Evolutionary conservation across 2,888 invertebrate genomes (phyloP).

Genomic region (Drosophila prolongata): DNA sequence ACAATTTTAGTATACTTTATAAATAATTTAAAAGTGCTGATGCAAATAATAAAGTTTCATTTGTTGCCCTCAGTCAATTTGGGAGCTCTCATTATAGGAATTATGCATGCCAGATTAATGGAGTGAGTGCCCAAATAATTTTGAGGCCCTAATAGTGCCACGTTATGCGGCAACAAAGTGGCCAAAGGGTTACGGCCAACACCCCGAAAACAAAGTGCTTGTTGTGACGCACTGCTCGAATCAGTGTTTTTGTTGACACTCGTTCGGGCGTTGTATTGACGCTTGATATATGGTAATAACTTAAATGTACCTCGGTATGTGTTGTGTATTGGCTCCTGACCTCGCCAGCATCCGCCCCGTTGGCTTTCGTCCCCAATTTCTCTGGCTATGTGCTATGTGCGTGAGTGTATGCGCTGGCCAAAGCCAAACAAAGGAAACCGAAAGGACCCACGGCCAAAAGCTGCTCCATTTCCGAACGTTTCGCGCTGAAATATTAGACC

Average conservation of each 20-base stretch:
- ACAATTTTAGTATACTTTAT: no score
- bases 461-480: slow-evolving; percentile 59
- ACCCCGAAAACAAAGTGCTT: slow-evolving; percentile 17
- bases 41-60: not conserved
- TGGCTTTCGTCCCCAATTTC: not conserved
- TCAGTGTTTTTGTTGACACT: slow-evolving; percentile 18
- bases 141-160: slow-evolving; percentile 42
- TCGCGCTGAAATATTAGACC: slow-evolving; percentile 72
- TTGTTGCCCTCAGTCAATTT: slow-evolving; percentile 7
- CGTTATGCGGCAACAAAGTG: slow-evolving; percentile 57
- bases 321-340: slow-evolving; percentile 27
- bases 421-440: slow-evolving; percentile 68
- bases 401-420: slow-evolving; percentile 5
- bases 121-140: slow-evolving; percentile 42
- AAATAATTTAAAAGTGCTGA: no score
- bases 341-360: slow-evolving; percentile 35
- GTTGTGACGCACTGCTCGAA: slow-evolving; percentile 30
- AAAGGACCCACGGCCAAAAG: slow-evolving; percentile 56
- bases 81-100: slow-evolving; percentile 47
- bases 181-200: slow-evolving; percentile 17
- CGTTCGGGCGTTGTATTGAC: slow-evolving; percentile 17
- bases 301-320: slow-evolving; percentile 9
- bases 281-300: slow-evolving; percentile 35
- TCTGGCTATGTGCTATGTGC: not conserved
- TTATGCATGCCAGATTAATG: slow-evolving; percentile 59